Percentiles rank a stretch among this genome's conserved stretches.
These are phyloP conservation scores for Fragum whitleyi DNA, from an alignment of 2,888 invertebrate species.

Conservation along the genomic window DNA sequence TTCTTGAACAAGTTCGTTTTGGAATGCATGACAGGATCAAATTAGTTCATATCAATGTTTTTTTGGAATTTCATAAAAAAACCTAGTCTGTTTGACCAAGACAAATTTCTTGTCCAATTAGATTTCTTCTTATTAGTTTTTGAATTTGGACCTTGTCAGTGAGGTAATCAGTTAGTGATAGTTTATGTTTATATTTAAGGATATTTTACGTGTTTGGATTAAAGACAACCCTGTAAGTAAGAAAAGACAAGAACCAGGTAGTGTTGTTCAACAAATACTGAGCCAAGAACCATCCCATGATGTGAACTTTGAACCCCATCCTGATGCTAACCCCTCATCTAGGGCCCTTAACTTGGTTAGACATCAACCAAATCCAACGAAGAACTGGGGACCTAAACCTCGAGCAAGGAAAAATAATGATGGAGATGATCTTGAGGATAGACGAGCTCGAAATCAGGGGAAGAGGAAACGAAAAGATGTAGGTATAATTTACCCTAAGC, in stretches of 20 bases:
- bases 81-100: too few relatives aligned
- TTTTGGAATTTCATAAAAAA: too few relatives aligned
- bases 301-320: slow-evolving; percentile 85
- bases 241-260: slow-evolving; percentile 74
- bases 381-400: slow-evolving; percentile 96
- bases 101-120: too few relatives aligned
- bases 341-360: slow-evolving; percentile 90
- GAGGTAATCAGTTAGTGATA: neutral
- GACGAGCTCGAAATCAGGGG: slow-evolving; percentile 55
- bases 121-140: too few relatives aligned
- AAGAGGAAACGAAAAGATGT: slow-evolving; percentile 54
- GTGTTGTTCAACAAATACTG: slow-evolving; percentile 78
- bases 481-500: slow-evolving; percentile 1
- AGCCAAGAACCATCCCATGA: slow-evolving; percentile 73
- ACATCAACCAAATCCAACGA: slow-evolving; percentile 92
- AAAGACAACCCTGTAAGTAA: slow-evolving; percentile 80
- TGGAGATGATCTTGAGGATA: slow-evolving; percentile 50
- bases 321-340: slow-evolving; percentile 93
- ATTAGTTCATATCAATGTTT: too few relatives aligned
- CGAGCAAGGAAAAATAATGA: slow-evolving; percentile 86
- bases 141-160: neutral
- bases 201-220: slow-evolving; percentile 93
- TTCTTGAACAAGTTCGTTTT: too few relatives aligned
- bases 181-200: slow-evolving; percentile 67
- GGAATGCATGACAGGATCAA: too few relatives aligned